Evolutionary conservation across 2,113 vertebrate species (phyloP), one percentile per base, ranked within the genome.

Genomic region (Gadus macrocephalus): DNA sequence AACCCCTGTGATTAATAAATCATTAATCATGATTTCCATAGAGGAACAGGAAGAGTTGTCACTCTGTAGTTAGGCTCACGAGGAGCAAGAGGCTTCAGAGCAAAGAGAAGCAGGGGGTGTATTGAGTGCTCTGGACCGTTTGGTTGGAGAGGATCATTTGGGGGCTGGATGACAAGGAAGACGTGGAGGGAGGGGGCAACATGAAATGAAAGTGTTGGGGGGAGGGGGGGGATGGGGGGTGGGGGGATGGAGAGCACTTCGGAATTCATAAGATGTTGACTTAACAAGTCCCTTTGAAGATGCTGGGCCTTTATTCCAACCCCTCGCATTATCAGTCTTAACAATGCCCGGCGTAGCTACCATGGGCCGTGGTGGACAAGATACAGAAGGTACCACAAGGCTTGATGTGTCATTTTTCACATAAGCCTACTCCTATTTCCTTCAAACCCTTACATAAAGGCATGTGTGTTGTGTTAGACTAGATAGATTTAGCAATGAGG

Each of bases 11-110:
- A 89, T 91, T 87, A 91, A 91, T 91, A 84, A 87, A 90, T 88
- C 85, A 91, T 90, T 90, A 85, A 91, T 91, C 89, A 88, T 91
- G 71, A 82, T 90, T 90, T 90, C 91, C 91, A 81, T 85, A 89
- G 76, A 71, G 70, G 80, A 87, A 90, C 84, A 89, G 88, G 88
- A 92, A 90, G 87, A 80, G 74, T 78, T 92, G 91, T 90, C 87
- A 89, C 86, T 90, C 85, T 89, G 64, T 83, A 87, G 92, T 91
- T 89, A 75, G 85, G 70, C 81, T 84, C 74, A 78, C 84, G 83
- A 86, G 68, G 70, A 87, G 72, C 60, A 55, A 78, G 81, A 75
- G 74, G 66, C 64, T 68, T 77, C 2, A 63, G 62, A 83, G 74
- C 31, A 35, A 78, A 84, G 83, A 84, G 72, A 77, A 76, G 78